Conservation (phyloP, 2,888 invertebrate genomes). For the Drosophila testacea region DNA sequence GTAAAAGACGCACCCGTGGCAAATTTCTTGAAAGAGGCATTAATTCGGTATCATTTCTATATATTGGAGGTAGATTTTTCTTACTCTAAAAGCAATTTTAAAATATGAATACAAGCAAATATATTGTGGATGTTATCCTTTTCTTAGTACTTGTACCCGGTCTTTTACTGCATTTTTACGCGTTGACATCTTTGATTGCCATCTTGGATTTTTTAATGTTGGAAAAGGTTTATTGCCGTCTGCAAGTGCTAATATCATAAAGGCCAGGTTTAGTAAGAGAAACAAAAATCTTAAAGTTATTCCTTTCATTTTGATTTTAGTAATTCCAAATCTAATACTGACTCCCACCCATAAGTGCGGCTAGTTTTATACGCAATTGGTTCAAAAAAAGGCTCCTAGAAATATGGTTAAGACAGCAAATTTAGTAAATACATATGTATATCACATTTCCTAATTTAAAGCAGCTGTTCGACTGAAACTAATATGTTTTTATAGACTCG, state of each 20-base stretch:
- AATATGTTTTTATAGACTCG: neutral
- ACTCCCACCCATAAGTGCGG: neutral
- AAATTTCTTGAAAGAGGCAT: neutral
- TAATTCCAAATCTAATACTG: neutral
- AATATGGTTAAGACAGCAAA: too few relatives aligned
- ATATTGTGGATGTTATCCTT: neutral
- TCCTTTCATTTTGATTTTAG: neutral
- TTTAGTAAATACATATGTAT: neutral
- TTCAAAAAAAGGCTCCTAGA: neutral
- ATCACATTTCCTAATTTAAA: neutral
- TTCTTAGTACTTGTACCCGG: neutral
- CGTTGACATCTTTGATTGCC: neutral
- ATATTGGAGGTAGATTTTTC: neutral
- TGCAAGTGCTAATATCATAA: neutral
- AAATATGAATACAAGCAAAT: neutral
- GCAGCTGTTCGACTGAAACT: neutral
- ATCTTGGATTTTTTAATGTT: neutral
- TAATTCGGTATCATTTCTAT: slow-evolving; percentile 4
- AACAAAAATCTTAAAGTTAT: neutral
- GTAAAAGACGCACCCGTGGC: neutral
- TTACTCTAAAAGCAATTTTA: slow-evolving; percentile 3
- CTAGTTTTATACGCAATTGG: neutral
- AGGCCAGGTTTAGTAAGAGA: neutral
- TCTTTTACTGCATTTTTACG: neutral
- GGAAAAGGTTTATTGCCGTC: neutral